Evolutionary conservation across 2,888 invertebrate genomes (phyloP).

Genomic region (Omphaloscelis lunosa): DNA sequence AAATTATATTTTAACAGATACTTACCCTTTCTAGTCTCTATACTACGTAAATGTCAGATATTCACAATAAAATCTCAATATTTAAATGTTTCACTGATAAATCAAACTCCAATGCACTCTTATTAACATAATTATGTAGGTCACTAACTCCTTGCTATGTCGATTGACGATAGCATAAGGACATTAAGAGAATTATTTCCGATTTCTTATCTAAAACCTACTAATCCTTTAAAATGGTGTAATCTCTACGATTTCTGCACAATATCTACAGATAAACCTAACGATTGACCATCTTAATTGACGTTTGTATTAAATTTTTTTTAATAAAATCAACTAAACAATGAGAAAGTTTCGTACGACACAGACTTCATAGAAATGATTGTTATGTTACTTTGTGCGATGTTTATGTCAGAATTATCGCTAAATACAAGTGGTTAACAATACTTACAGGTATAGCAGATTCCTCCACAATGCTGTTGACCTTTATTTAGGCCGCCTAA

Average conservation of each 20-base stretch:
- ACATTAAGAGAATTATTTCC: not conserved
- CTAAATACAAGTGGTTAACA: constrained; percentile 34
- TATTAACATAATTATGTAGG: constrained; percentile 45
- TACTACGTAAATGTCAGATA: not conserved
- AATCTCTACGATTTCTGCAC: constrained; percentile 24
- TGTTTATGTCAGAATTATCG: constrained; percentile 46
- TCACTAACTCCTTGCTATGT: constrained; percentile 32
- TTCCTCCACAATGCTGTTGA: constrained; percentile 74
- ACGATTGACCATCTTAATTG: not conserved
- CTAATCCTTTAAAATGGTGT: constrained; percentile 46
- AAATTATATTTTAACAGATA: not conserved
- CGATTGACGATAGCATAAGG: not conserved
- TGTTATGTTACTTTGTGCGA: constrained; percentile 44
- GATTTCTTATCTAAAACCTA: constrained; percentile 48
- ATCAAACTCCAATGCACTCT: constrained; percentile 28
- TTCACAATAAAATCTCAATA: not conserved
- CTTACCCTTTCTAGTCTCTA: not conserved
- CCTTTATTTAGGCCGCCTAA: constrained; percentile 80
- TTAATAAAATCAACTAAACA: constrained; percentile 3
- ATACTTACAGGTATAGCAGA: constrained; percentile 59
- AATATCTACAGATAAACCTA: constrained; percentile 37
- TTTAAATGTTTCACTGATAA: constrained; percentile 4
- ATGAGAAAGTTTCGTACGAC: constrained; percentile 52
- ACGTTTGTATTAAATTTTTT: not conserved
- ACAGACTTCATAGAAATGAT: constrained; percentile 22